These are phyloP conservation scores for Perithous albicinctus DNA, from an alignment of 2,888 invertebrate genomes.

Conservation along the genomic window DNA sequence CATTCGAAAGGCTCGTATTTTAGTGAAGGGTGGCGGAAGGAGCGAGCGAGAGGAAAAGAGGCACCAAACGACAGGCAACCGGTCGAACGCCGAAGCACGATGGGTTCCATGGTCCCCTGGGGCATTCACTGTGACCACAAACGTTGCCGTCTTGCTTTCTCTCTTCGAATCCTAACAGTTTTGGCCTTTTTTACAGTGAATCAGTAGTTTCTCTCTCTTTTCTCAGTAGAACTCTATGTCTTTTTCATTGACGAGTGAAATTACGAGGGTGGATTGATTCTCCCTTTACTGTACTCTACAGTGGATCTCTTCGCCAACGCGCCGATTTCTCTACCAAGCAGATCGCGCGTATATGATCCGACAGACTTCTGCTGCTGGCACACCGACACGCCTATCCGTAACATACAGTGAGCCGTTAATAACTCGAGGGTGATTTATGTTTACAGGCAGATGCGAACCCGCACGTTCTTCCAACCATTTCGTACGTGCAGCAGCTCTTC, in stretches of 20 bases:
- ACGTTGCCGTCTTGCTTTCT: slow-evolving; percentile 16
- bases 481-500: slow-evolving; percentile 3
- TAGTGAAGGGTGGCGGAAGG: slow-evolving; percentile 60
- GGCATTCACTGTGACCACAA: slow-evolving; percentile 54
- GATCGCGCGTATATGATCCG: slow-evolving; percentile 36
- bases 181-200: slow-evolving; percentile 9
- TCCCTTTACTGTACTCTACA: slow-evolving; percentile 50
- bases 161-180: slow-evolving; percentile 1
- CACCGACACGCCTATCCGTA: slow-evolving; percentile 58
- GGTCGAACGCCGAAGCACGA: slow-evolving; percentile 76
- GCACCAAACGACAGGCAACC: slow-evolving; percentile 80
- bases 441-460: slow-evolving; percentile 70
- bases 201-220: no score
- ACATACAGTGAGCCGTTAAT: slow-evolving; percentile 68
- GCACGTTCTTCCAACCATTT: slow-evolving; percentile 18
- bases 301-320: slow-evolving; percentile 36
- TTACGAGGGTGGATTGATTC: slow-evolving; percentile 61
- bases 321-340: slow-evolving; percentile 46
- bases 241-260: slow-evolving; percentile 28
- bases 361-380: slow-evolving; percentile 42
- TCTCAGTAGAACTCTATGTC: slow-evolving; percentile 26
- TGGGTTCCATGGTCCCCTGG: slow-evolving; percentile 74
- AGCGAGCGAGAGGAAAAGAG: slow-evolving; percentile 56
- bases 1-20: slow-evolving; percentile 66
- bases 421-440: slow-evolving; percentile 74